A percentile compares a stretch with the other conserved stretches of the same genome.
Evolutionary conservation across 2,888 invertebrate species (phyloP).

Genomic region (Clanis bilineata): DNA sequence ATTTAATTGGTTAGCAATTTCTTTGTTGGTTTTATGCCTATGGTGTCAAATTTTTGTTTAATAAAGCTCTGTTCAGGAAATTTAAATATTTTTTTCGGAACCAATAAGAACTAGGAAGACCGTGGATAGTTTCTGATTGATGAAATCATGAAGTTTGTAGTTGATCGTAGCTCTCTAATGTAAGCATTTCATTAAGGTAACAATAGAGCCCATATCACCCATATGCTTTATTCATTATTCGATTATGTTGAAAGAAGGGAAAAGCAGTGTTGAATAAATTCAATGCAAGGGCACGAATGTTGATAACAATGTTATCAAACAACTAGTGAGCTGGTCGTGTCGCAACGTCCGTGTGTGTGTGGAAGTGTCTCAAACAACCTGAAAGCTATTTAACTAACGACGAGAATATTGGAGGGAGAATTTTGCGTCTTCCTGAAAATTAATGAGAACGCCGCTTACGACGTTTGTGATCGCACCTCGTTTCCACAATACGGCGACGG

Average conservation of each 20-base stretch:
- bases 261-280: conserved; percentile 18
- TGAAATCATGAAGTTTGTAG: too few species aligned
- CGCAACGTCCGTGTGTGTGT: conserved; percentile 4
- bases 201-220: too few species aligned
- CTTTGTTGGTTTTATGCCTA: too few species aligned
- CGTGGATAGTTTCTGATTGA: too few species aligned
- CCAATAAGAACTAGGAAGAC: too few species aligned
- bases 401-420: conserved; percentile 64
- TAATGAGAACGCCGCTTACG: conserved; percentile 76
- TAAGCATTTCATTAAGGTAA: too few species aligned
- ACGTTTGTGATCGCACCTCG: conserved; percentile 70
- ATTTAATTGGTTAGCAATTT: too few species aligned
- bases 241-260: background rate
- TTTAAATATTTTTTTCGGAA: too few species aligned
- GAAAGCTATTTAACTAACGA: conserved; percentile 65
- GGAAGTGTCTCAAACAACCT: conserved; percentile 44
- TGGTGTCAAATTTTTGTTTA: too few species aligned
- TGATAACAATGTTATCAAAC: conserved; percentile 28
- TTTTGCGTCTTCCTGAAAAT: conserved; percentile 78
- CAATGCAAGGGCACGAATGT: conserved; percentile 1
- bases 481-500: conserved; percentile 60
- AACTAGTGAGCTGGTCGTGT: conserved; percentile 21
- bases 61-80: too few species aligned
- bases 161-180: too few species aligned
- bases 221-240: background rate